Base-by-base conservation (phyloP, 2,113 vertebrate species). In the Andinoacara biseriatus region DNA sequence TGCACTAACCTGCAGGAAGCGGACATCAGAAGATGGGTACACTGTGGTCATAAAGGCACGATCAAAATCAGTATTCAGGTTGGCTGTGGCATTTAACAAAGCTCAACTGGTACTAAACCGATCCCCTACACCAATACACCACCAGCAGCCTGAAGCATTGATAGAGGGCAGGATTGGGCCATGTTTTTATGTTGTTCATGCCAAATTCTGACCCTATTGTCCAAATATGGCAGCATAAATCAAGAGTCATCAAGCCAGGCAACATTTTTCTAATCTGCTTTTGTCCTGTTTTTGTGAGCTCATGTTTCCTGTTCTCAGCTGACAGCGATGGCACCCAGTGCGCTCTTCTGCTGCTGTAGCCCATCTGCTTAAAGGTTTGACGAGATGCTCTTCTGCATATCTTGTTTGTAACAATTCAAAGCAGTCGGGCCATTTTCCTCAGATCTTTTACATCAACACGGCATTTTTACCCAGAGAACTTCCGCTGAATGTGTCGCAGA, bases 171-270 rank as follows among this genome's bases (percentile, higher is more conserved):
- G 63, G 5, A 69, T 10, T 2, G 63, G 29, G 8, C 22, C 40
- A 49, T 49, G 65, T 24, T 49, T 69, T 69, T 43, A 49, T 11
- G 15, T 69, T 69, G 24, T 69, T 69, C 13, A 29, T 29, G 65
- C 2, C 24, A 69, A 69, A 69, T 49, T 49, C 24, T 29, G 65
- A 69, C 24, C 18, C 40, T 69, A 20, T 15, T 17, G 18, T 69
- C 40, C 43, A 49, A 69, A 69, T 69, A 49, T 69, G 40, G 65
- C 65, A 69, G 18, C 65, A 69, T 49, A 69, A 29, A 29, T 69
- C 18, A 15, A 69, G 63, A 20, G 22, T 69, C 24, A 29, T 69
- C 63, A 69, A 18, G 29, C 65, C 40, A 11, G 65, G 2, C 65
- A 69, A 20, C 24, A 29, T 69, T 69, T 49, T 69, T 69, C 24